A percentile compares a stretch with the other conserved stretches of the same genome.
Conservation (phyloP, 2,888 invertebrate species). For the Tineola bisselliella region DNA sequence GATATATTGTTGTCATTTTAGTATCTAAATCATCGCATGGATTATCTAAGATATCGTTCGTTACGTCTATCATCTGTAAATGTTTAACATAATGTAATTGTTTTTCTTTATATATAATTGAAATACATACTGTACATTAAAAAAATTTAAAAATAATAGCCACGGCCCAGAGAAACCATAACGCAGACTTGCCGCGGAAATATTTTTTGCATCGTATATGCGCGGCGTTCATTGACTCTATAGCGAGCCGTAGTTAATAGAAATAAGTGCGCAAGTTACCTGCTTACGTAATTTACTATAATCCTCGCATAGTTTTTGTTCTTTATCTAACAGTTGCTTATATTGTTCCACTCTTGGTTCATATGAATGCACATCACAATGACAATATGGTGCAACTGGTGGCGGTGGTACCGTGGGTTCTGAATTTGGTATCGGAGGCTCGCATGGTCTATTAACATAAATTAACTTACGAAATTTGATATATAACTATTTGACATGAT, state of each 20-base stretch:
- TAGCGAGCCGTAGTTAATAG: neutral
- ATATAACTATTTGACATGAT: too few species aligned
- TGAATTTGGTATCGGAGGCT: constrained; percentile 64
- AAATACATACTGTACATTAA: too few species aligned
- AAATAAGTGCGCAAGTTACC: constrained; percentile 27
- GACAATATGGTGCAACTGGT: constrained; percentile 70
- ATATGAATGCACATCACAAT: constrained; percentile 71
- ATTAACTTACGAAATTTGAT: too few species aligned
- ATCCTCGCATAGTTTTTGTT: constrained; percentile 66
- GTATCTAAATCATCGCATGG: constrained; percentile 71
- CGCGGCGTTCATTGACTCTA: neutral
- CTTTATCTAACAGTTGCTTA: constrained; percentile 69
- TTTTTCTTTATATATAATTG: too few species aligned
- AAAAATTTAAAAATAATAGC: too few species aligned
- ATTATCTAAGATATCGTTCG: constrained; percentile 71
- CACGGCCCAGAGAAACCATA: too few species aligned
- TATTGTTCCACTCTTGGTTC: constrained; percentile 70
- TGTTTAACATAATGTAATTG: neutral
- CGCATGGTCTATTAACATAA: constrained; percentile 69
- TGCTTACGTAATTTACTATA: constrained; percentile 57
- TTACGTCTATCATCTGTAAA: constrained; percentile 67
- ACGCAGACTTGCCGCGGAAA: too few species aligned
- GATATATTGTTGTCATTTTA: constrained; percentile 71
- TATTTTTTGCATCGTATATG: too few species aligned
- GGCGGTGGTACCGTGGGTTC: constrained; percentile 54